Evolutionary conservation across 2,888 invertebrate species (phyloP).

Genomic region (Drosophila vallismaia): DNA sequence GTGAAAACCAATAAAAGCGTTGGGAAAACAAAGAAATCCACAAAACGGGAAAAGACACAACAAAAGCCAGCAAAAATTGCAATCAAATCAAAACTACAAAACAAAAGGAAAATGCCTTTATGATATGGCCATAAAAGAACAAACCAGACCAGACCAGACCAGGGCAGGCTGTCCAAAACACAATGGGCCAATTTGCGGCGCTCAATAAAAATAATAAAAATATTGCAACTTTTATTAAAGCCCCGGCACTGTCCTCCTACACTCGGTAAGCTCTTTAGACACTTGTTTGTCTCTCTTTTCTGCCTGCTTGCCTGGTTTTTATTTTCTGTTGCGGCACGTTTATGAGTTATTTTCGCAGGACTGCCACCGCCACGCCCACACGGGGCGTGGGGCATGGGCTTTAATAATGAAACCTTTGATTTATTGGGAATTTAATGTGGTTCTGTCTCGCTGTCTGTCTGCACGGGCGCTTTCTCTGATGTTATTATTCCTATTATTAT

Average conservation of each 20-base stretch:
- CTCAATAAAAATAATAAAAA: constrained; percentile 61
- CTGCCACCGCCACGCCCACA: constrained; percentile 29
- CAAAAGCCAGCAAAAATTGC: constrained; percentile 43
- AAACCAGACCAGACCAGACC: not conserved
- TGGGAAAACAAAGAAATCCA: constrained; percentile 12
- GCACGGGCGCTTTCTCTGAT: constrained; percentile 12
- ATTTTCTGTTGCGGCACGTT: constrained; percentile 26
- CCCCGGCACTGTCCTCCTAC: constrained; percentile 31
- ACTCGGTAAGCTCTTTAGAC: constrained; percentile 36
- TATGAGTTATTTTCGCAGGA: constrained; percentile 44
- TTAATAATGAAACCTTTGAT: constrained; percentile 53
- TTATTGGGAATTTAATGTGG: constrained; percentile 63
- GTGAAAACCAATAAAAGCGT: constrained; percentile 66
- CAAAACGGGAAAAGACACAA: constrained; percentile 3
- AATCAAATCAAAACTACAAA: constrained; percentile 65
- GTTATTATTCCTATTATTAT: constrained; percentile 11
- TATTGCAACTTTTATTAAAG: constrained; percentile 63
- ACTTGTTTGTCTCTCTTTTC: constrained; percentile 22
- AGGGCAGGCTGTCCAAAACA: constrained; percentile 39
- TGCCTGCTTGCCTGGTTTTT: not conserved
- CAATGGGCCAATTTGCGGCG: constrained; percentile 61
- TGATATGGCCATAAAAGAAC: constrained; percentile 63
- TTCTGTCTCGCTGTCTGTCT: constrained; percentile 39
- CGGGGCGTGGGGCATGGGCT: constrained; percentile 20
- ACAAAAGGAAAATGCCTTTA: constrained; percentile 62